These are phyloP conservation scores for Lepeophtheirus salmonis DNA, from an alignment of 1,140 invertebrate genomes.

Conservation along the genomic window DNA sequence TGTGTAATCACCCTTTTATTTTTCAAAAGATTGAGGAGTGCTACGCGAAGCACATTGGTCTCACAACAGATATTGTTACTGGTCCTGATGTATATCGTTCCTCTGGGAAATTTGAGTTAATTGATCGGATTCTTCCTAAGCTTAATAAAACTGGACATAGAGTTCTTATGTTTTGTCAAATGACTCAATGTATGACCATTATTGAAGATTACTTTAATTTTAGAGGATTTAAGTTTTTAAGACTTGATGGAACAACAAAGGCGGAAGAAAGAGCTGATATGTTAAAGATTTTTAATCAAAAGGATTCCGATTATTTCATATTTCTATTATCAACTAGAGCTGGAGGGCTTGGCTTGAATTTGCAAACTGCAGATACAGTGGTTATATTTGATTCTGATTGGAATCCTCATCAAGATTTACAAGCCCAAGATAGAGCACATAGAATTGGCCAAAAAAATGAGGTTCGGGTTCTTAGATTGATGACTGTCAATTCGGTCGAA, in stretches of 20 bases:
- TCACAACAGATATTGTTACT: conserved; percentile 27
- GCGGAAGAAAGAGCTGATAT: conserved; percentile 89
- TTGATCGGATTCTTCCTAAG: conserved; percentile 96
- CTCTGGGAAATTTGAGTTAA: conserved; percentile 91
- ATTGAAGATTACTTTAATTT: conserved; percentile 92
- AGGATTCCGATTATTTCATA: conserved; percentile 75
- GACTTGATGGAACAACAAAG: conserved; percentile 88
- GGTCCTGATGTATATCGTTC: conserved; percentile 71
- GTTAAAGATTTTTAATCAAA: conserved; percentile 75
- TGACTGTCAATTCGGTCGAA: conserved; percentile 97
- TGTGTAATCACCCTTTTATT: conserved; percentile 99
- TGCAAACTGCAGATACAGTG: conserved; percentile 95
- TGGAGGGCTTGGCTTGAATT: conserved; percentile 87
- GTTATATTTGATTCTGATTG: conserved; percentile 98
- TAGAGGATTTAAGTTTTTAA: conserved; percentile 44
- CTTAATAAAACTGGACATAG: conserved; percentile 72
- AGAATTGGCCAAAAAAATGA: conserved; percentile 96
- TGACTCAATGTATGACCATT: conserved; percentile 98
- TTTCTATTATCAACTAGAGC: conserved; percentile 90
- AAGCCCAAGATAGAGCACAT: conserved; percentile 92
- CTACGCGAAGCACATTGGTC: conserved; percentile 68
- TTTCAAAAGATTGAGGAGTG: conserved; percentile 96
- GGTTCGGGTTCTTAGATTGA: conserved; percentile 85
- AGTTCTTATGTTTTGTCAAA: conserved; percentile 95
- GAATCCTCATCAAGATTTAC: conserved; percentile 85